Evolutionary conservation across 2,797 vertebrate genomes (phyloP).

Genomic region (Lithobates pipiens): DNA sequence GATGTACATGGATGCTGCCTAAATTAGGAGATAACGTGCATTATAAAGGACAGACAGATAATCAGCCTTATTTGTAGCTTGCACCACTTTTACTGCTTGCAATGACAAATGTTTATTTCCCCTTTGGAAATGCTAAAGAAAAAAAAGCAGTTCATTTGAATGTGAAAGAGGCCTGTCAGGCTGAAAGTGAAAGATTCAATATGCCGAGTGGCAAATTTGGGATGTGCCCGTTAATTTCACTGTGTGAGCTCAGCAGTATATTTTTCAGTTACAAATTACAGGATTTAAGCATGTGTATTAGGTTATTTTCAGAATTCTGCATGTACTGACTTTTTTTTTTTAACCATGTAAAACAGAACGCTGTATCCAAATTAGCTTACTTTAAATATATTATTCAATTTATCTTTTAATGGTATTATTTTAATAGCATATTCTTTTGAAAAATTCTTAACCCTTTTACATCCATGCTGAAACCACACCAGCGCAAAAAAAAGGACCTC

Average conservation of each 20-base stretch:
- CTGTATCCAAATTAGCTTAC: no score
- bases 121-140: constrained; percentile 58
- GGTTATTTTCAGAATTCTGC: background rate
- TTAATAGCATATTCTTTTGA: no score
- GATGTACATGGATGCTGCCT: no score
- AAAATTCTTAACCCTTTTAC: no score
- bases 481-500: no score
- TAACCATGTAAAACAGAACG: no score
- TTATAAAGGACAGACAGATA: background rate
- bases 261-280: constrained; percentile 59
- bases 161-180: constrained; percentile 61
- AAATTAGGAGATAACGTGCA: no score
- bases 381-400: no score
- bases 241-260: constrained; percentile 56
- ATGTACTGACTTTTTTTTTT: no score
- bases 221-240: constrained; percentile 60
- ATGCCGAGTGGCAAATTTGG: constrained; percentile 60
- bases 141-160: constrained; percentile 59
- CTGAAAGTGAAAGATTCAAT: constrained; percentile 57
- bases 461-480: no score
- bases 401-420: no score
- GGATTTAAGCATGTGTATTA: constrained; percentile 50
- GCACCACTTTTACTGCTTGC: constrained; percentile 43
- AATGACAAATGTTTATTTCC: constrained; percentile 59
- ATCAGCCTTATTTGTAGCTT: background rate